Base-by-base conservation (phyloP, 2,113 vertebrate genomes). In the Suncus etruscus region DNA sequence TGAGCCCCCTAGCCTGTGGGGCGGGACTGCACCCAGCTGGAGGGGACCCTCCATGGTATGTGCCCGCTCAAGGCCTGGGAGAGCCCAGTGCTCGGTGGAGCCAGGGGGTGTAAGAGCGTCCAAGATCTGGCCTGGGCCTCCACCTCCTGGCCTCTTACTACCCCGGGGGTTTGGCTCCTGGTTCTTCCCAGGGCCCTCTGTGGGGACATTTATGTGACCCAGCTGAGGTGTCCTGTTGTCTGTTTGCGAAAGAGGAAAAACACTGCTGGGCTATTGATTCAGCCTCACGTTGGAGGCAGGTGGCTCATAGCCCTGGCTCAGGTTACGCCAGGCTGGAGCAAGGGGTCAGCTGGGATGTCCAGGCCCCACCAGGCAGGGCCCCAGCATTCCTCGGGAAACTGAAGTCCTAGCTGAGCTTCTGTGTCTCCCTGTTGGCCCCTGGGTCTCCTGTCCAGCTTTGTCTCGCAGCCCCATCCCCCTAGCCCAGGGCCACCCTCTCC, bases 201-300 rank as follows among this genome's bases (percentile, higher is more conserved):
- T 76, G 74, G 89, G 93, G 92, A 96, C 88, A 95, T 93, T 96
- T 96, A 93, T 85, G 89, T 95, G 95, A 92, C 93, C 94, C 10
- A 4, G 88, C 92, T 84, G 92, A 91, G 89, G 88, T 88, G 95
- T 95, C 81, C 91, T 1, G 22, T 83, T 78, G 83, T 93, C 89
- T 97, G 89, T 97, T 97, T 96, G 93, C 95, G 81, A 96, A 84
- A 93, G 93, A 95, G 90, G 95, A 94, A 90, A 92, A 95, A 94
- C 93, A 94, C 86, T 95, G 87, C 12, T 4, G 6, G 5, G 86
- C 94, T 96, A 96, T 96, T 97, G 95, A 95, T 94, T 94, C 86
- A 89, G 93, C 92, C 94, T 96, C 94, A 94, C 96, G 95, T 95
- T 90, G 93, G 95, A 0, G 48, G 91, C 95, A 89, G 63, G 92